Conservation (phyloP, 2,113 vertebrate genomes). For the Miniopterus natalensis region DNA sequence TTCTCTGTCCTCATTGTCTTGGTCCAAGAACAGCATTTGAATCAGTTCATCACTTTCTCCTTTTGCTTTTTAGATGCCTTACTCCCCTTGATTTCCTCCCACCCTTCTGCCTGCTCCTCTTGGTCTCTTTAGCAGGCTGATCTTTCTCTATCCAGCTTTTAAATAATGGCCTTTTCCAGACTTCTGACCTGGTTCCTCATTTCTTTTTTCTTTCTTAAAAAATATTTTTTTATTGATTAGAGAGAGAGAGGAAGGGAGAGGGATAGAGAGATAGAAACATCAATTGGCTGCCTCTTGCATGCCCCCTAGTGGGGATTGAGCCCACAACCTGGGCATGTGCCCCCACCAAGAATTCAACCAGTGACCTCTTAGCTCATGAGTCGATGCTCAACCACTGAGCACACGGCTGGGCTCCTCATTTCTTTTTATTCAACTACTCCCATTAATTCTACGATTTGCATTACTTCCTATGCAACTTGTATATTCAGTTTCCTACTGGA, state of each 20-base stretch:
- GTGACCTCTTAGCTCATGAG: no score
- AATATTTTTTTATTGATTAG: no score
- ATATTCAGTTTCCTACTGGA: neutral
- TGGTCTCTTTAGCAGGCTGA: neutral
- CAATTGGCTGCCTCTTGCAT: no score
- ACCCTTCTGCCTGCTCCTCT: neutral
- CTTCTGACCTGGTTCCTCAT: neutral
- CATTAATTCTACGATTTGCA: neutral
- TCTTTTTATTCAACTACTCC: constrained; percentile 20
- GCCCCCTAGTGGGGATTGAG: no score
- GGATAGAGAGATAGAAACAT: no score
- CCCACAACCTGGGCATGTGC: no score
- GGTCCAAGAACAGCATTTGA: neutral
- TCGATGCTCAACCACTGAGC: no score
- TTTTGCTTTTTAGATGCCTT: neutral
- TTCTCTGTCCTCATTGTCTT: neutral
- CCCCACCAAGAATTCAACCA: no score
- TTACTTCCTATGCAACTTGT: neutral
- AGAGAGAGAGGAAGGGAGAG: no score
- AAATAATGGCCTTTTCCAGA: constrained; percentile 10
- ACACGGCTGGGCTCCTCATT: neutral
- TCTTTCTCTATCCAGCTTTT: neutral
- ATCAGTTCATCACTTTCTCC: neutral
- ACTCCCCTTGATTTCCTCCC: neutral
- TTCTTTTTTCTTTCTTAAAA: neutral